Base-by-base conservation (phyloP, 2,888 invertebrate genomes). In the Kuschelorhynchus macadamiae region DNA sequence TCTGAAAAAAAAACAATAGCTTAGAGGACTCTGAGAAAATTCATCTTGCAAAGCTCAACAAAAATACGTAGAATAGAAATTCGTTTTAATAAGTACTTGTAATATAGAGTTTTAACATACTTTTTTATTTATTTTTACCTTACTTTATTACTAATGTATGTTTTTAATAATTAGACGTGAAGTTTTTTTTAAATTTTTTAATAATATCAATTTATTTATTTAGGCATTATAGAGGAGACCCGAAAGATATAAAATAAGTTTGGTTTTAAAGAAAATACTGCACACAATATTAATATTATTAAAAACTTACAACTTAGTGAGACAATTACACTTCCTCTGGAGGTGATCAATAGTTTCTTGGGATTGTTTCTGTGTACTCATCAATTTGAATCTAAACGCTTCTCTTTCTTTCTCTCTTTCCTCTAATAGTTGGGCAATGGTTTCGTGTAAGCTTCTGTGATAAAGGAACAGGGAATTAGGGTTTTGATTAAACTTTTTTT, bases 241-340 rank as follows among this genome's bases (percentile, higher is more conserved):
- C n/a, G n/a, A n/a, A n/a, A n/a, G n/a, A n/a, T n/a, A n/a, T n/a
- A n/a, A n/a, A n/a, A n/a, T n/a, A n/a, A n/a, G n/a, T n/a, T n/a
- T n/a, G n/a, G n/a, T n/a, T n/a, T n/a, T n/a, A n/a, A n/a, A n/a
- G n/a, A n/a, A n/a, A n/a, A n/a, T n/a, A n/a, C n/a, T n/a, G n/a
- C n/a, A n/a, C n/a, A n/a, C n/a, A n/a, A n/a, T n/a, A n/a, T n/a
- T n/a, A n/a, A n/a, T n/a, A n/a, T n/a, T n/a, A n/a, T n/a, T n/a
- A n/a, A n/a, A n/a, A 79, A 87, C 88, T 88, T 78, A 89, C 89
- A 89, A 84, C 82, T 89, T 89, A 20, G 87, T 85, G 62, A 89
- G 78, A 77, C 88, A 88, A 11, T 87, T 86, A 71, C 88, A 88
- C 72, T 89, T 89, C 62, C 87, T 85, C 18, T 87, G 87, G 69